Evolutionary conservation across 2,113 vertebrate species (phyloP).

Genomic region (Neopipo cinnamomea): DNA sequence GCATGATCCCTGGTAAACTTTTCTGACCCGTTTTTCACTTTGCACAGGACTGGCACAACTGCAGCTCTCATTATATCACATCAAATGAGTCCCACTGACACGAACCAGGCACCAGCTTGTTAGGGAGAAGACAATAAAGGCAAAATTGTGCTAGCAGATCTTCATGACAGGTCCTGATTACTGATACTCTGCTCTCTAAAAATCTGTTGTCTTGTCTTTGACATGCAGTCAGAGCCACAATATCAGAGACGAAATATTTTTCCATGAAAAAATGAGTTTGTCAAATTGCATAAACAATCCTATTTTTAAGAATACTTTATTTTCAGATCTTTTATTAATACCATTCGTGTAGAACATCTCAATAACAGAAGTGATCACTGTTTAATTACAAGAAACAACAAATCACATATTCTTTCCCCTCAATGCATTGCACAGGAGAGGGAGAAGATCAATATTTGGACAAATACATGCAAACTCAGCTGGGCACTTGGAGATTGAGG

Average conservation of each 20-base stretch:
- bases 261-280: background rate
- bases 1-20: conserved; percentile 45
- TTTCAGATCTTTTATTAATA: background rate
- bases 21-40: conserved; percentile 46
- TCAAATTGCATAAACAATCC: background rate
- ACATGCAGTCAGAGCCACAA: background rate
- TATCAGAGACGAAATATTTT: background rate
- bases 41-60: background rate
- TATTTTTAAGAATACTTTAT: background rate
- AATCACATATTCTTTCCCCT: background rate
- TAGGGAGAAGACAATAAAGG: conserved; percentile 2
- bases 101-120: conserved; percentile 15
- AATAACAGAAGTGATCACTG: background rate
- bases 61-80: conserved; percentile 43
- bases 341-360: background rate
- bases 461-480: background rate
- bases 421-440: background rate
- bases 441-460: background rate
- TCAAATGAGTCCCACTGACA: conserved; percentile 33
- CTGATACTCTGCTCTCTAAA: background rate
- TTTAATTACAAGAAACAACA: background rate
- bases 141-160: conserved; percentile 9
- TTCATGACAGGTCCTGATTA: background rate
- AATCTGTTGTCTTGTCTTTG: background rate
- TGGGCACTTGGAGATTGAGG: background rate